Evolutionary conservation across 53 echinoderm and acorn worm genomes (phyloP), one percentile per base, ranked within the genome.

Genomic region (Crossaster papposus): DNA sequence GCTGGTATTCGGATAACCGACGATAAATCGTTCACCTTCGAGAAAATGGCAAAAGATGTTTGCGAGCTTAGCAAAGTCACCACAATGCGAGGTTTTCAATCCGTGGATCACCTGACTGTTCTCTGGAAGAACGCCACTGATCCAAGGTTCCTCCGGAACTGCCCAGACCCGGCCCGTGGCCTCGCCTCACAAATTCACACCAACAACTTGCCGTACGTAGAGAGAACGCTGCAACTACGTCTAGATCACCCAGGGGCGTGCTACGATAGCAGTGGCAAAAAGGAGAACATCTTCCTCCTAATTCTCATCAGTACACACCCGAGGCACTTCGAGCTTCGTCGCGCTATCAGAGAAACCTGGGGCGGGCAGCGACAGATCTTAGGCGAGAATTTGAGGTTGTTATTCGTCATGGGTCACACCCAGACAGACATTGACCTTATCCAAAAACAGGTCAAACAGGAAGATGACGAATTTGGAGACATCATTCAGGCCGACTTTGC

Each of bases 371-470:
- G 50, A 29, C 70, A 90, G 22, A 81, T 93, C 18, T 77, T 78
- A 14, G 93, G 91, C 22, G 90, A 93, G 74, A 93, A 78, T 0
- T 74, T 97, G 23, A 85, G 72, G 54, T 51, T 94, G 4, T 36
- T 97, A 10, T 97, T 97, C 68, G 85, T 97, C 33, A 94, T 96
- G 94, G 98, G 95, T 64, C 70, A 90, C 3, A 92, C 95, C 33
- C 95, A 93, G 78, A 82, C 63, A 85, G 96, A 95, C 79, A 92
- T 93, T 11, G 80, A 90, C 14, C 88, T 92, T 36, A 92, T 96
- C 62, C 96, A 96, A 77, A 72, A 89, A 64, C 81, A 91, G 55
- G 91, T 96, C 13, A 90, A 95, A 37, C 72, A 81, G 9, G 96
- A 96, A 74, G 91, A 93, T 52, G 92, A 92, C 32, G 51, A 81